Conservation (phyloP, 2,888 invertebrate species). For the Gari tellinella region DNA sequence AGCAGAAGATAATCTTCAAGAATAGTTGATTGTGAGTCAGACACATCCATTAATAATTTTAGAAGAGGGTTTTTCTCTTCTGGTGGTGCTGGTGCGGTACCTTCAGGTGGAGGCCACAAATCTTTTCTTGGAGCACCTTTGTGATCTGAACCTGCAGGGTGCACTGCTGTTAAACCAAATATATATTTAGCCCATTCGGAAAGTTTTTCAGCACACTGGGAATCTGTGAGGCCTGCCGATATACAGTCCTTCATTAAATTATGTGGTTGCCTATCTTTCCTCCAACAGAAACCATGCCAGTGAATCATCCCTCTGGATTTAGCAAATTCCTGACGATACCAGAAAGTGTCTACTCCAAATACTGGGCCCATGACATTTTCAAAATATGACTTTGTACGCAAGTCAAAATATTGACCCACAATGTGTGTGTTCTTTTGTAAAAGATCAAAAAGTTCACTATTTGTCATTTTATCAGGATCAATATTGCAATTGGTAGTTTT, state of each 20-base stretch:
- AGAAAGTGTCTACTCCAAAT: slow-evolving; percentile 52
- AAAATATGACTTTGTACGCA: slow-evolving; percentile 43
- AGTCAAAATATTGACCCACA: slow-evolving; percentile 50
- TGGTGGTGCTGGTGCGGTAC: slow-evolving; percentile 48
- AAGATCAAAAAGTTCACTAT: neutral
- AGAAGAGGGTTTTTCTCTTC: slow-evolving; percentile 57
- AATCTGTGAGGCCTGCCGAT: slow-evolving; percentile 20
- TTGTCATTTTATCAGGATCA: neutral
- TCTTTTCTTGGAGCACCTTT: slow-evolving; percentile 47
- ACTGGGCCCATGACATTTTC: slow-evolving; percentile 40
- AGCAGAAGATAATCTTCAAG: slow-evolving; percentile 50
- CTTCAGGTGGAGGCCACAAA: slow-evolving; percentile 65
- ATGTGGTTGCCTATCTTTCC: slow-evolving; percentile 55
- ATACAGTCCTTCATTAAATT: slow-evolving; percentile 39
- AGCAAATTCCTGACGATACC: too few species aligned
- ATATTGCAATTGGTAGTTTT: slow-evolving; percentile 16
- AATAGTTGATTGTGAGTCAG: slow-evolving; percentile 42
- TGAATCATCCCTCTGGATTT: slow-evolving; percentile 63
- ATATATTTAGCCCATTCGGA: slow-evolving; percentile 14
- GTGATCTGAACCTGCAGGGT: slow-evolving; percentile 50
- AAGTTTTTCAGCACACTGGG: slow-evolving; percentile 2
- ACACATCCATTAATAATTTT: slow-evolving; percentile 60
- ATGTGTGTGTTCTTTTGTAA: slow-evolving; percentile 51
- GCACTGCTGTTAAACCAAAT: slow-evolving; percentile 41
- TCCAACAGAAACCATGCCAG: slow-evolving; percentile 68